Conservation (phyloP, 1,140 invertebrate genomes). For the Chlorops oryzae region DNA sequence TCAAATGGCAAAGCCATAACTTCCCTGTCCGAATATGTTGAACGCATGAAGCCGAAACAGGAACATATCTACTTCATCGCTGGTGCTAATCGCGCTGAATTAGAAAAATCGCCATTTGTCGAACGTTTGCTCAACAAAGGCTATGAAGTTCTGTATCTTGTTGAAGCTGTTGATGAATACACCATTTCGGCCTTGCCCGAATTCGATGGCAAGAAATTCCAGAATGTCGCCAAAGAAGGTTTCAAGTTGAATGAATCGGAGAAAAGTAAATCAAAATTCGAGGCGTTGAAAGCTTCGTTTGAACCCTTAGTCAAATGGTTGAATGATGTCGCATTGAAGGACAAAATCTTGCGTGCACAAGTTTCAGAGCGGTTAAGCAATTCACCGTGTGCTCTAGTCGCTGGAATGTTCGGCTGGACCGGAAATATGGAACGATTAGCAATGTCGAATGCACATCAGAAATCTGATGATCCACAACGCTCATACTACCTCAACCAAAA, state of each 20-base stretch:
- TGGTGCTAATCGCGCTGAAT: conserved; percentile 79
- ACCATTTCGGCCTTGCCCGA: conserved; percentile 95
- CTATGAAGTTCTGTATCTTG: conserved; percentile 93
- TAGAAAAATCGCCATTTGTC: conserved; percentile 90
- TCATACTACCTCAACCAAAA: conserved; percentile 92
- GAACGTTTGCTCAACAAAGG: conserved; percentile 89
- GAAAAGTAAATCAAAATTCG: conserved; percentile 74
- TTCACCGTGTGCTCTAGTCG: conserved; percentile 95
- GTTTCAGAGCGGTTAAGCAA: conserved; percentile 86
- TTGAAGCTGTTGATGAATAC: conserved; percentile 98
- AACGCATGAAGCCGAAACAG: conserved; percentile 96
- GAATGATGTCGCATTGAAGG: conserved; percentile 76
- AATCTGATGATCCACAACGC: conserved; percentile 85
- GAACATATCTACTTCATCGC: conserved; percentile 96
- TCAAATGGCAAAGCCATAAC: conserved; percentile 69
- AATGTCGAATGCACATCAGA: conserved; percentile 94
- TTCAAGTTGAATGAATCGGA: conserved; percentile 81
- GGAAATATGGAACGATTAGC: conserved; percentile 99
- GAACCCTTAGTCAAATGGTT: conserved; percentile 92
- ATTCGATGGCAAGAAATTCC: conserved; percentile 99
- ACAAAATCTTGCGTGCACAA: conserved; percentile 74
- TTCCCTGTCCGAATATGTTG: conserved; percentile 82
- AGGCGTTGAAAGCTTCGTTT: conserved; percentile 72
- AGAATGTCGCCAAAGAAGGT: conserved; percentile 99
- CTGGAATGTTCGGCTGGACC: conserved; percentile 95